Evolutionary conservation across 2,113 vertebrate species (phyloP).

Genomic region (Hiodon alosoides): DNA sequence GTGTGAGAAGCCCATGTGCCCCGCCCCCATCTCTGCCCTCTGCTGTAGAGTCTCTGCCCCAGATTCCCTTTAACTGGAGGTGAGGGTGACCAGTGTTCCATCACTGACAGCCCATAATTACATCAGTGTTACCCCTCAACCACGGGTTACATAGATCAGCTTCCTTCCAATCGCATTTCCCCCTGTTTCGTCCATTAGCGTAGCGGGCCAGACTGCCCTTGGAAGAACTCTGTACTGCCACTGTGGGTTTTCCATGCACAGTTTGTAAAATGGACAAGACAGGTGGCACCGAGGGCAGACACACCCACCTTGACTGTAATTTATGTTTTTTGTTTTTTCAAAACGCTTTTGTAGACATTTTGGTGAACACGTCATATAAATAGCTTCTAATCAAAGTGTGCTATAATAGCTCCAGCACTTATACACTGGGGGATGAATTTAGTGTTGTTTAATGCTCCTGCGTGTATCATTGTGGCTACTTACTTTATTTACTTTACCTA

Average conservation of each 20-base stretch:
- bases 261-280: constrained; percentile 77
- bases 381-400: too few species aligned
- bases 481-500: too few species aligned
- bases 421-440: too few species aligned
- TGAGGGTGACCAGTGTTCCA: constrained; percentile 70
- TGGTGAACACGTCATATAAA: too few species aligned
- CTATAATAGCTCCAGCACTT: too few species aligned
- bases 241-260: constrained; percentile 64
- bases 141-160: constrained; percentile 87
- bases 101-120: constrained; percentile 88
- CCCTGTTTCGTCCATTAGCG: constrained; percentile 89
- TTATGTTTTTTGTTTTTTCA: background rate
- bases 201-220: constrained; percentile 77
- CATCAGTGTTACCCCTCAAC: constrained; percentile 86
- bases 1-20: constrained; percentile 51
- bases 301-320: background rate
- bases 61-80: constrained; percentile 44
- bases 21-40: constrained; percentile 49
- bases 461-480: too few species aligned
- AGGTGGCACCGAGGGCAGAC: constrained; percentile 68
- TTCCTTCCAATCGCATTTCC: constrained; percentile 90
- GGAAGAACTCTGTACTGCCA: constrained; percentile 72
- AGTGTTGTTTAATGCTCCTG: too few species aligned
- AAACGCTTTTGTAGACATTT: too few species aligned
- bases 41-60: constrained; percentile 51